Conservation (phyloP, 2,888 invertebrate species). For the Diplolepis rosae region DNA sequence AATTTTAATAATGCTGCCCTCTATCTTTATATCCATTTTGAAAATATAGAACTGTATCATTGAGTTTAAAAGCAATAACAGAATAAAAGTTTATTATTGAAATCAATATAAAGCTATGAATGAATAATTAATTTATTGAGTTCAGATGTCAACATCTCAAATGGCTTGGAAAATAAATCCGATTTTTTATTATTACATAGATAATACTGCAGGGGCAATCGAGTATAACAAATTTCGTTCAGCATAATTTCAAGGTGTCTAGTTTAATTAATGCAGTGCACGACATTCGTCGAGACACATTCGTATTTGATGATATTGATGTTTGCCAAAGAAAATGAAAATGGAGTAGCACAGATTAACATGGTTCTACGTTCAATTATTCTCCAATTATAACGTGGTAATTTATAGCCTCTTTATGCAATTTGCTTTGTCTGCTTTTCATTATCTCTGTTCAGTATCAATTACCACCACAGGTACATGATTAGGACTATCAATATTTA, state of each 20-base stretch:
- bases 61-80: too few species aligned
- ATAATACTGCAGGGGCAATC: too few species aligned
- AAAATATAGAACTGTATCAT: too few species aligned
- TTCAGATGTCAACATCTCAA: too few species aligned
- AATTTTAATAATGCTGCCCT: too few species aligned
- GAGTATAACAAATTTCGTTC: too few species aligned
- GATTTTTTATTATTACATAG: too few species aligned
- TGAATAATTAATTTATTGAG: too few species aligned
- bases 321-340: slow-evolving; percentile 9
- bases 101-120: too few species aligned
- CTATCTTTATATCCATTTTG: too few species aligned
- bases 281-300: not conserved
- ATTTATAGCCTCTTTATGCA: slow-evolving; percentile 11
- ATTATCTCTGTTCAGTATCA: slow-evolving; percentile 15
- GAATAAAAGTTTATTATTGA: too few species aligned
- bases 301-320: not conserved
- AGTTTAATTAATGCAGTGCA: not conserved
- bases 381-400: slow-evolving; percentile 8
- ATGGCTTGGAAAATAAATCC: too few species aligned
- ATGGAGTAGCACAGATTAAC: slow-evolving; percentile 13
- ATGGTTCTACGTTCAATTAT: slow-evolving; percentile 1
- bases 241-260: not conserved
- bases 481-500: not conserved
- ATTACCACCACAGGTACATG: not conserved
- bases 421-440: slow-evolving; percentile 18